A percentile compares a stretch with the other conserved stretches of the same genome.
Evolutionary conservation across 2,113 vertebrate genomes (phyloP).

Genomic region (Periophthalmodon schlosseri): DNA sequence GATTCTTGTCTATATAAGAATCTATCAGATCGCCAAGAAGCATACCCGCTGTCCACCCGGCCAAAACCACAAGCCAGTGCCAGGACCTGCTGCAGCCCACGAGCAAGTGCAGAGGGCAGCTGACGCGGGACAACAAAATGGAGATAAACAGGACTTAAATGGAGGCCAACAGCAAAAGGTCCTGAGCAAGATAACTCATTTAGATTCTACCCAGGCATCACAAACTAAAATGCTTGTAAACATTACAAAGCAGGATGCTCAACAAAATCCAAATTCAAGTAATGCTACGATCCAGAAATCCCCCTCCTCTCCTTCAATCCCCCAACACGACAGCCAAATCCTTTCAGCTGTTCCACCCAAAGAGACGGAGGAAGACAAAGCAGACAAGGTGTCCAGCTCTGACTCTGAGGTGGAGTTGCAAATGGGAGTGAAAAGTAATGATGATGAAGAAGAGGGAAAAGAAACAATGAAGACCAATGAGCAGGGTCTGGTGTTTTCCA

Average conservation of each 20-base stretch:
- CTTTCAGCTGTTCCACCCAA: conserved; percentile 6
- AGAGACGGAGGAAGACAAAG: background rate
- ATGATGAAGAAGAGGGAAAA: background rate
- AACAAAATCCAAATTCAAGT: background rate
- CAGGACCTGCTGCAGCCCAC: background rate
- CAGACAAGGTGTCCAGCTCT: conserved; percentile 50
- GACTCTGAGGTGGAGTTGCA: conserved; percentile 56
- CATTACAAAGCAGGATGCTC: background rate
- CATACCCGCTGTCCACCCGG: conserved; percentile 67
- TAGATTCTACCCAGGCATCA: background rate
- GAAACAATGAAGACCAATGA: background rate
- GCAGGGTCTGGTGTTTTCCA: background rate
- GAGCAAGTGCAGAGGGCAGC: background rate
- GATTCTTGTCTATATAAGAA: conserved; percentile 88
- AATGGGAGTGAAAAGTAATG: background rate
- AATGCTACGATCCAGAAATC: background rate
- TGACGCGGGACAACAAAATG: conserved; percentile 15
- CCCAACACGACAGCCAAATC: conserved; percentile 10
- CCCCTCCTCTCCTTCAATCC: conserved; percentile 2
- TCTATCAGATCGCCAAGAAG: conserved; percentile 87
- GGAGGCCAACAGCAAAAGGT: background rate
- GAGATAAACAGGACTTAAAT: background rate
- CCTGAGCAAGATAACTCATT: conserved; percentile 3
- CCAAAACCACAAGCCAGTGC: conserved; percentile 30
- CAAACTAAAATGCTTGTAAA: background rate